Evolutionary conservation across 2,888 invertebrate genomes (phyloP).

Genomic region (Agrotis exclamationis): DNA sequence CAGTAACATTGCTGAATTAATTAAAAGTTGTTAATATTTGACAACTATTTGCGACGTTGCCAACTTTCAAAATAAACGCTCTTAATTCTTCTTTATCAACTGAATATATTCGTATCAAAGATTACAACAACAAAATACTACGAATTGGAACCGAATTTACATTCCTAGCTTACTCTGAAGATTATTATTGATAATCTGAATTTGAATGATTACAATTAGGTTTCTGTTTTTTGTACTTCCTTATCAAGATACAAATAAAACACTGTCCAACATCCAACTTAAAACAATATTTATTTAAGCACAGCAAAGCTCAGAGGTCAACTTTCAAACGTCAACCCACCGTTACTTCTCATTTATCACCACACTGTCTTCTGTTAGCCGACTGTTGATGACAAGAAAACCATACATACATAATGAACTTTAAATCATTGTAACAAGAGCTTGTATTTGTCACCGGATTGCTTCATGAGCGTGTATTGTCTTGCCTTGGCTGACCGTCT

Average conservation of each 20-base stretch:
- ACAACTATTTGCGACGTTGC: too few species aligned
- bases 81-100: too few species aligned
- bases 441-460: constrained; percentile 66
- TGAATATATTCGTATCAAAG: neutral
- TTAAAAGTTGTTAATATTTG: too few species aligned
- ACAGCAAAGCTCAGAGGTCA: constrained; percentile 33
- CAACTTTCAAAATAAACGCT: too few species aligned
- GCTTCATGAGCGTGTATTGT: constrained; percentile 70
- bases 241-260: neutral
- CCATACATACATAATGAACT: constrained; percentile 68
- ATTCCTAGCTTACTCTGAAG: neutral
- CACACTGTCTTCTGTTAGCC: constrained; percentile 64
- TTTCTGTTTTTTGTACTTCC: neutral
- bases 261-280: constrained; percentile 1
- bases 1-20: too few species aligned
- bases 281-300: constrained; percentile 34
- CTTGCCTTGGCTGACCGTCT: constrained; percentile 55
- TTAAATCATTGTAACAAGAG: constrained; percentile 69
- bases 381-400: constrained; percentile 61
- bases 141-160: constrained; percentile 1
- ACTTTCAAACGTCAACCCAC: constrained; percentile 55
- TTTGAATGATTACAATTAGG: too few species aligned
- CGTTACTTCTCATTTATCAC: constrained; percentile 70
- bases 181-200: neutral
- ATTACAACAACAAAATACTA: neutral